Base-by-base conservation (phyloP, 2,888 invertebrate genomes). In the Drosophila buzzatii region DNA sequence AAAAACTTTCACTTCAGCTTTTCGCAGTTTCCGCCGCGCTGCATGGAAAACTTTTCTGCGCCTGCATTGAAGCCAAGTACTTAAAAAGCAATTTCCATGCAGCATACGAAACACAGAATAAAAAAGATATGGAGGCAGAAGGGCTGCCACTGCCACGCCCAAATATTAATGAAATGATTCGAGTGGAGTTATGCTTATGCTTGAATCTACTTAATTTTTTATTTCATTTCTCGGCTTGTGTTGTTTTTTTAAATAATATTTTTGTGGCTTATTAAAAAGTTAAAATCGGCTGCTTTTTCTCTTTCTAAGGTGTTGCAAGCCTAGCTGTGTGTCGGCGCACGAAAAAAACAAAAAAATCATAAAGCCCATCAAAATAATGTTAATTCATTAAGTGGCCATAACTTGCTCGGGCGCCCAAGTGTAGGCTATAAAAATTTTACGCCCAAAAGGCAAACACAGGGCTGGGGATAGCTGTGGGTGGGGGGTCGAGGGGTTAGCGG, bases 351-450 rank as follows among this genome's bases (percentile, higher is more conserved):
- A 78, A 79, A 78, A 79, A 78, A 81, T 76, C 89, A 85, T 86
- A 87, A 87, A 88, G 68, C 70, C 85, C 88, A 88, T 88, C 83
- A 88, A 88, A 88, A 89, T 85, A 88, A 88, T 89, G 88, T 88
- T 88, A 88, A 88, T 88, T 88, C 88, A 88, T 88, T 88, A 88
- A 88, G 89, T 88, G 87, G 87, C 87, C 72, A 85, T 87, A 87
- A 87, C 87, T 87, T 83, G 82, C 81, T 67, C 76, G 71, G 69
- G 85, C 74, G 86, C 86, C 89, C 85, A 85, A 87, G 84, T 89
- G 82, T 86, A 79, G 82, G 86, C 89, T 84, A 87, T 87, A 89
- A 87, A 88, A 86, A 87, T 82, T 79, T 84, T 78, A 87, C 82
- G 76, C 86, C 79, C 79, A 76, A 76, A 86, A 77, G 60, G 81